Conservation (phyloP, 2,113 vertebrate genomes). For the Melozone crissalis region DNA sequence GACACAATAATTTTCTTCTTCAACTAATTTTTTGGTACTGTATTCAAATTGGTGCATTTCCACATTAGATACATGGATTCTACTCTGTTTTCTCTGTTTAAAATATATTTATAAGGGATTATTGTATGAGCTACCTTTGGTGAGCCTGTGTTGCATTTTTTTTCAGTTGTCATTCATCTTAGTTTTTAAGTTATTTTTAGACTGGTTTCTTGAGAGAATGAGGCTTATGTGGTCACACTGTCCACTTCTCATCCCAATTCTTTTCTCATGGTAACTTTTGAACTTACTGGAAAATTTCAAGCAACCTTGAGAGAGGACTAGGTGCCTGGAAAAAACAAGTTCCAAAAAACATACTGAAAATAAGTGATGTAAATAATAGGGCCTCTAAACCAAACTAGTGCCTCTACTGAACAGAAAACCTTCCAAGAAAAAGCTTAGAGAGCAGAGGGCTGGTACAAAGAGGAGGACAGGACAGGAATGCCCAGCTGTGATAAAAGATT, state of each 20-base stretch:
- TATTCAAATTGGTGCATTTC: not conserved
- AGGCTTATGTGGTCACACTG: not conserved
- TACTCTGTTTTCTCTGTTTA: not conserved
- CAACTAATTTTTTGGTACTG: not conserved
- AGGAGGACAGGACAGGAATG: not conserved
- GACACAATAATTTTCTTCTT: not conserved
- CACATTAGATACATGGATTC: not conserved
- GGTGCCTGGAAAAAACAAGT: not conserved
- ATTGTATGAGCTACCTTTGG: not conserved
- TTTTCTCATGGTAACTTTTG: not conserved
- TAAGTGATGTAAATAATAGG: not conserved
- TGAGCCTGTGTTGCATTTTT: not conserved
- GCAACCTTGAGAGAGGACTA: not conserved
- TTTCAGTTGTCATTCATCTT: not conserved
- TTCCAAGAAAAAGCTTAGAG: not conserved
- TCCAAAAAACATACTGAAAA: not conserved
- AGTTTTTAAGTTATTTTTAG: not conserved
- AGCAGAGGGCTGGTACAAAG: not conserved
- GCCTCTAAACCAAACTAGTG: not conserved
- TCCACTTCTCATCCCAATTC: not conserved
- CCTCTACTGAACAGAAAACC: not conserved
- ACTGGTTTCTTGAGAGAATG: not conserved
- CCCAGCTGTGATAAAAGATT: not conserved
- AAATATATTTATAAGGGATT: not conserved
- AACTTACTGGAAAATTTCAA: not conserved